A percentile compares a stretch with the other conserved stretches of the same genome.
These are phyloP conservation scores for Teleogryllus oceanicus DNA, from an alignment of 2,888 invertebrate species.

Conservation along the genomic window DNA sequence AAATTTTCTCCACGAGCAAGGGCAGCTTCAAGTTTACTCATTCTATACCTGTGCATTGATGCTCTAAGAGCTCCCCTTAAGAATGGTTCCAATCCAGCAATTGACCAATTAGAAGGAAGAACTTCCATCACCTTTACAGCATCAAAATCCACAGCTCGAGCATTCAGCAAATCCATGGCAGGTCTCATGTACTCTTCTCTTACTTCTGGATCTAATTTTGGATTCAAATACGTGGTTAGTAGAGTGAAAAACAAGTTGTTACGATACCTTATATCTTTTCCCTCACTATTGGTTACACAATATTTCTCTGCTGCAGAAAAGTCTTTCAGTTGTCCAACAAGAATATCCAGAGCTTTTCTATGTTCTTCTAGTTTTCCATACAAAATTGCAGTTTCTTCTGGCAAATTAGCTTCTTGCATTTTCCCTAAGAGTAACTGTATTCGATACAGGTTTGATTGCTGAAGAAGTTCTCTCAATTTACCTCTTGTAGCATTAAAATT, in stretches of 20 bases:
- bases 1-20: slow-evolving; percentile 48
- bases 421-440: slow-evolving; percentile 50
- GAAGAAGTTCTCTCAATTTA: slow-evolving; percentile 47
- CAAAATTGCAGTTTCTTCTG: slow-evolving; percentile 52
- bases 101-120: slow-evolving; percentile 50
- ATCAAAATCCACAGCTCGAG: slow-evolving; percentile 50
- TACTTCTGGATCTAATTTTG: slow-evolving; percentile 34
- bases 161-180: slow-evolving; percentile 49
- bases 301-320: slow-evolving; percentile 52
- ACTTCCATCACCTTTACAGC: slow-evolving; percentile 45
- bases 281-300: slow-evolving; percentile 43
- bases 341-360: slow-evolving; percentile 51
- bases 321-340: slow-evolving; percentile 51
- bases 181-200: slow-evolving; percentile 47
- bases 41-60: slow-evolving; percentile 44
- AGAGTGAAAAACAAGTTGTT: slow-evolving; percentile 34
- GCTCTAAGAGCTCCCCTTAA: slow-evolving; percentile 46
- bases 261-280: slow-evolving; percentile 33
- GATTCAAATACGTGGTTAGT: slow-evolving; percentile 35
- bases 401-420: slow-evolving; percentile 48
- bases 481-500: slow-evolving; percentile 40
- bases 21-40: slow-evolving; percentile 45
- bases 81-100: slow-evolving; percentile 48
- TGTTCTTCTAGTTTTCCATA: slow-evolving; percentile 55
- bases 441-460: slow-evolving; percentile 47